Evolutionary conservation across 1,140 invertebrate genomes (phyloP).

Genomic region (Zelostemma sp.): DNA sequence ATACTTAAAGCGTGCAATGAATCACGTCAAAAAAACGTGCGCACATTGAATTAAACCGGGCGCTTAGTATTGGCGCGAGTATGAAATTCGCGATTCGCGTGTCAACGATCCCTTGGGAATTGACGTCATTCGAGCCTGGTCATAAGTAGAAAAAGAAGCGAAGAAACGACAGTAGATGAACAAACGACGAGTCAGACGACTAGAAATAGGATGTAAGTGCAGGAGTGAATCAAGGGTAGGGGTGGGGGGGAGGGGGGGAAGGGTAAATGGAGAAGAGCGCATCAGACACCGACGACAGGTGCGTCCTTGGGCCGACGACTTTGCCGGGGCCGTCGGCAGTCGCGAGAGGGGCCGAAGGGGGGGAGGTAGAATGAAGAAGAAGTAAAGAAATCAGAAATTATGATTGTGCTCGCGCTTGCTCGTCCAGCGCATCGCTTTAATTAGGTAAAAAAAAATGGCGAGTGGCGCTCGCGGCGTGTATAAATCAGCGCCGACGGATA

Average conservation of each 20-base stretch:
- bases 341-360: not conserved
- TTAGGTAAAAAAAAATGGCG: conserved; percentile 40
- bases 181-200: not conserved
- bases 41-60: too few species aligned
- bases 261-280: conserved; percentile 17
- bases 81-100: too few species aligned
- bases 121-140: not conserved
- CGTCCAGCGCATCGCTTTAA: conserved; percentile 34
- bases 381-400: conserved; percentile 45
- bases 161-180: conserved; percentile 4
- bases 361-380: conserved; percentile 25
- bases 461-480: conserved; percentile 10
- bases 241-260: not conserved
- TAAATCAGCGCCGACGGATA: conserved; percentile 23
- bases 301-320: conserved; percentile 41
- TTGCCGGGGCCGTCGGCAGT: not conserved
- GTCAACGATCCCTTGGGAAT: not conserved
- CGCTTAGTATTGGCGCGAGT: too few species aligned
- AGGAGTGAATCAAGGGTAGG: not conserved
- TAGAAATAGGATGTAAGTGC: not conserved
- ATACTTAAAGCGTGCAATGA: too few species aligned
- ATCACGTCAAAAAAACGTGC: too few species aligned
- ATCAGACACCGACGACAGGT: conserved; percentile 49
- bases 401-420: conserved; percentile 47
- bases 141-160: not conserved